Evolutionary conservation across 2,888 invertebrate species (phyloP).

Genomic region (Eupithecia vulgata): DNA sequence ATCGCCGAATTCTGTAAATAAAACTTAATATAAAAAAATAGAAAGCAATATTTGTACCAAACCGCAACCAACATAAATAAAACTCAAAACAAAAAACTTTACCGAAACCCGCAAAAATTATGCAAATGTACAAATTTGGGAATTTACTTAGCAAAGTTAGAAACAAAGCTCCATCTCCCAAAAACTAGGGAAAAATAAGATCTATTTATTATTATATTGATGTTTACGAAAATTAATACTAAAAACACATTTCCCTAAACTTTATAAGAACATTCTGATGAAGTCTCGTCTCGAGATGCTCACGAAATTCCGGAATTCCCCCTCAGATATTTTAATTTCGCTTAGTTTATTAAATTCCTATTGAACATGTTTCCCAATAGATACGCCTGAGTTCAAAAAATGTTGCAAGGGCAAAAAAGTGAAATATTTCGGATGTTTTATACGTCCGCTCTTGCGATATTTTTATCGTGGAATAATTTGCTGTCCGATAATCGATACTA

Average conservation of each 20-base stretch:
- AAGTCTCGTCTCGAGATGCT: constrained; percentile 31
- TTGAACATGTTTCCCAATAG: constrained; percentile 44
- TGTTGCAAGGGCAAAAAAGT: constrained; percentile 44
- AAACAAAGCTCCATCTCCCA: not conserved
- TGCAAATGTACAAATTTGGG: not conserved
- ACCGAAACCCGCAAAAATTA: not conserved
- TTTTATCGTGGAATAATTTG: constrained; percentile 22
- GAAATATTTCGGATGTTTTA: constrained; percentile 39
- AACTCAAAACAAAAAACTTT: not conserved
- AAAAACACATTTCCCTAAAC: constrained; percentile 4
- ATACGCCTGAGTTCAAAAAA: constrained; percentile 34
- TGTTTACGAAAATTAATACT: not conserved
- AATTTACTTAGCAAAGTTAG: not conserved
- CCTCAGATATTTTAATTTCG: constrained; percentile 46
- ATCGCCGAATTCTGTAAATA: constrained; percentile 89
- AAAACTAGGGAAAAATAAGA: not conserved
- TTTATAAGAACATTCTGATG: constrained; percentile 19
- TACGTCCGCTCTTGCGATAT: constrained; percentile 35
- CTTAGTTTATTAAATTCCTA: constrained; percentile 48
- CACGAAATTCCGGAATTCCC: constrained; percentile 40
- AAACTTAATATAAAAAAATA: constrained; percentile 20
- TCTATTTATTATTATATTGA: not conserved
- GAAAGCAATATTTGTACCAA: not conserved
- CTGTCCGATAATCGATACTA: not conserved
- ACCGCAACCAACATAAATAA: not conserved